Evolutionary conservation across 2,797 vertebrate species (phyloP).

Genomic region (Sardinella longiceps): DNA sequence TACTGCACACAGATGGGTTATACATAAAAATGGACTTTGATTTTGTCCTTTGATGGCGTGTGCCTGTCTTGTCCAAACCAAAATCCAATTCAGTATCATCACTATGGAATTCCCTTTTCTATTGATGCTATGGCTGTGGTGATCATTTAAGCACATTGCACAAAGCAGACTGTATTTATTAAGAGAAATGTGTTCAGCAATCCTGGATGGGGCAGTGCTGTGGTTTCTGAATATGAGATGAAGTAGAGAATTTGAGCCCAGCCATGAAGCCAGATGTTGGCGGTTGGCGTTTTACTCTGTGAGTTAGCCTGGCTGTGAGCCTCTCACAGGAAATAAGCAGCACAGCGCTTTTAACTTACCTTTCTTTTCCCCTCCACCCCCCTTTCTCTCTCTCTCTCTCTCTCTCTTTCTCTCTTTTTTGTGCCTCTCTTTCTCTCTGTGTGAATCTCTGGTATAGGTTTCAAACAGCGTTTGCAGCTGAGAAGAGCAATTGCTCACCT

Average conservation of each 20-base stretch:
- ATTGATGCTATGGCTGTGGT: neutral
- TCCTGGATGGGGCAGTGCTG: slow-evolving; percentile 46
- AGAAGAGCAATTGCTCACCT: slow-evolving; percentile 41
- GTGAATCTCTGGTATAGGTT: slow-evolving; percentile 63
- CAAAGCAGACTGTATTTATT: slow-evolving; percentile 46
- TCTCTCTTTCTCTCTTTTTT: slow-evolving; percentile 53
- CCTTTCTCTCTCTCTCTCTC: slow-evolving; percentile 59
- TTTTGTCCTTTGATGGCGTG: neutral
- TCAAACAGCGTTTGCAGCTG: slow-evolving; percentile 37
- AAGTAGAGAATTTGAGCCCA: slow-evolving; percentile 55
- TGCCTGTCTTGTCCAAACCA: neutral
- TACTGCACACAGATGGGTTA: slow-evolving; percentile 15
- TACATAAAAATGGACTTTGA: neutral
- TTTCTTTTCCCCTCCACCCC: neutral
- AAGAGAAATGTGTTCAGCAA: slow-evolving; percentile 44
- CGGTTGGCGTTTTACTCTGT: slow-evolving; percentile 48
- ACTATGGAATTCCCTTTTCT: neutral
- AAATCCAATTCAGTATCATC: neutral
- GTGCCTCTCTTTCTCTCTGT: slow-evolving; percentile 32
- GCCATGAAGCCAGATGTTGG: slow-evolving; percentile 64
- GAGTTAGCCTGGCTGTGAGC: slow-evolving; percentile 62
- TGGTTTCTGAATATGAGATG: slow-evolving; percentile 57
- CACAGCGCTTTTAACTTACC: slow-evolving; percentile 39
- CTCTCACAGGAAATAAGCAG: slow-evolving; percentile 67
- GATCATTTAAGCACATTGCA: neutral